phyloP scores from a whole-genome alignment of 2,888 invertebrate genomes.

The Scaptomyza polygonia region DNA sequence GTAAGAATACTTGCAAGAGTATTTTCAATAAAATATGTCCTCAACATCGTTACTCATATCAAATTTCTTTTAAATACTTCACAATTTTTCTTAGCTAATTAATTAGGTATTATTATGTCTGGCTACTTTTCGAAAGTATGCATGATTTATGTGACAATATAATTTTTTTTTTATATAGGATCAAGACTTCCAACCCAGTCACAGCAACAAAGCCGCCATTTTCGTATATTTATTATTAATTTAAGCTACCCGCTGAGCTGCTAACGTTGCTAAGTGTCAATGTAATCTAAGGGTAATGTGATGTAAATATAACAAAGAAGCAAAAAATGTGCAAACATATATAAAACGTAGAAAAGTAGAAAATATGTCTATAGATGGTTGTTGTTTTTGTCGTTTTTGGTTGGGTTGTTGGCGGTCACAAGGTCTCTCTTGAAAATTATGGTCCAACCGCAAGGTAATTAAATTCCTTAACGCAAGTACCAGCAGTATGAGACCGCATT shows the following conservation, averaged over 20 bases:
- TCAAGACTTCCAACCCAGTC: background rate
- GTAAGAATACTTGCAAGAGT: background rate
- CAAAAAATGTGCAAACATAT: slow-evolving; percentile 4
- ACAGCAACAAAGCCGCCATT: background rate
- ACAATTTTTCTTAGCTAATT: background rate
- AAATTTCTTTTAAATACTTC: background rate
- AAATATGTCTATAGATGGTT: slow-evolving; percentile 32
- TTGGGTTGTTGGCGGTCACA: slow-evolving; percentile 21
- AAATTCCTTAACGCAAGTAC: slow-evolving; percentile 66
- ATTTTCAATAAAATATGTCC: background rate
- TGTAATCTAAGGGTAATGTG: slow-evolving; percentile 52
- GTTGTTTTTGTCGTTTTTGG: slow-evolving; percentile 11
- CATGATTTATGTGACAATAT: slow-evolving; percentile 40
- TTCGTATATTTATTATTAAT: slow-evolving; percentile 6
- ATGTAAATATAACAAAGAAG: slow-evolving; percentile 44
- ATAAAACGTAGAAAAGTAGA: slow-evolving; percentile 24
- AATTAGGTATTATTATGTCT: slow-evolving; percentile 16
- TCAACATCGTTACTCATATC: background rate
- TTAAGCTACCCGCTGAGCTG: slow-evolving; percentile 1
- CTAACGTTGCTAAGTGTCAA: slow-evolving; percentile 50
- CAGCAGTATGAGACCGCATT: slow-evolving; percentile 2
- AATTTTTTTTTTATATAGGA: slow-evolving; percentile 7
- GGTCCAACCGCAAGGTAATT: slow-evolving; percentile 68
- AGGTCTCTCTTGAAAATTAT: slow-evolving; percentile 55
- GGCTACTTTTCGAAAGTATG: background rate